A percentile compares a stretch with the other conserved stretches of the same genome.
phyloP scores from a whole-genome alignment of 1,140 invertebrate species.

The Drosophila ogumai region DNA sequence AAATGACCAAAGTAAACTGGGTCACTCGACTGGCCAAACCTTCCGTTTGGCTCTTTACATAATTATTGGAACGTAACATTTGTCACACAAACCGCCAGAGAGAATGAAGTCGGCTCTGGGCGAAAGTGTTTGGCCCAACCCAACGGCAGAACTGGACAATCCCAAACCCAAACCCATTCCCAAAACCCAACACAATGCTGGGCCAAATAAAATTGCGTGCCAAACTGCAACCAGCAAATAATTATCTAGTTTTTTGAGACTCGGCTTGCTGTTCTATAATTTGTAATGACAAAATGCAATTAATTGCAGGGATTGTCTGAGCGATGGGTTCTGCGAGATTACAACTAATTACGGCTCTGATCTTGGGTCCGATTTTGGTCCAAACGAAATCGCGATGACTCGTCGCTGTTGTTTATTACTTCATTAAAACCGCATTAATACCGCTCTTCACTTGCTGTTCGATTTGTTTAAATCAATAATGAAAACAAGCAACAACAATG shows the following conservation, averaged over 20 bases:
- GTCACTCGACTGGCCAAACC: constrained; percentile 58
- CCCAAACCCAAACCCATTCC: neutral
- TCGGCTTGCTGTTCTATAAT: constrained; percentile 38
- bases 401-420: constrained; percentile 72
- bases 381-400: constrained; percentile 38
- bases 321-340: constrained; percentile 45
- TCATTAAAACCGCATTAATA: constrained; percentile 82
- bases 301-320: constrained; percentile 61
- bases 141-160: constrained; percentile 44
- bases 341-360: constrained; percentile 48
- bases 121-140: constrained; percentile 55
- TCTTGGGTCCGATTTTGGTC: constrained; percentile 31
- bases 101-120: constrained; percentile 44
- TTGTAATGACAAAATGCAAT: constrained; percentile 80
- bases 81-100: constrained; percentile 57
- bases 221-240: constrained; percentile 65
- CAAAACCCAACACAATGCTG: constrained; percentile 45
- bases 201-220: constrained; percentile 55
- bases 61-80: constrained; percentile 81
- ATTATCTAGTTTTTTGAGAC: constrained; percentile 10
- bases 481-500: constrained; percentile 70
- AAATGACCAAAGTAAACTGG: constrained; percentile 49
- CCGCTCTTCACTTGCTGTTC: constrained; percentile 76
- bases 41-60: constrained; percentile 64
- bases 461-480: constrained; percentile 83